A percentile compares a stretch with the other conserved stretches of the same genome.
Conservation (phyloP, 2,888 invertebrate species). For the Polyploca ridens region DNA sequence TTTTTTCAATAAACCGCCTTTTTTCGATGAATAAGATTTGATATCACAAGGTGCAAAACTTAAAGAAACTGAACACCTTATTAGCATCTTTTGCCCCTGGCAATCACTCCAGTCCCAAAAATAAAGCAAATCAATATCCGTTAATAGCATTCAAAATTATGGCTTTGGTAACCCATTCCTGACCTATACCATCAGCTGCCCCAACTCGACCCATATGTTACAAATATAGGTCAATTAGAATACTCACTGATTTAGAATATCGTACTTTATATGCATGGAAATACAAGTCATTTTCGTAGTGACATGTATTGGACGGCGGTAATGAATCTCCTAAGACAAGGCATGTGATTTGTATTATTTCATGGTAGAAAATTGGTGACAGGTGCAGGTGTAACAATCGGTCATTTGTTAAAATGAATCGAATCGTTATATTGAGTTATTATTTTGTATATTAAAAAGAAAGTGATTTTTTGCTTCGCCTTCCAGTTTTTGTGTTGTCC, state of each 20-base stretch:
- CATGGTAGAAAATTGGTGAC: slow-evolving; percentile 62
- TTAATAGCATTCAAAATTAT: slow-evolving; percentile 74
- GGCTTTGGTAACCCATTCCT: slow-evolving; percentile 68
- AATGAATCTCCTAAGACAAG: slow-evolving; percentile 69
- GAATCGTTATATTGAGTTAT: slow-evolving; percentile 63
- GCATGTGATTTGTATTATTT: slow-evolving; percentile 66
- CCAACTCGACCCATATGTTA: slow-evolving; percentile 68
- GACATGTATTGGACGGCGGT: slow-evolving; percentile 50
- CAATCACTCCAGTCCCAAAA: slow-evolving; percentile 58
- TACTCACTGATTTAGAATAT: slow-evolving; percentile 29
- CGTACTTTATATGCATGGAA: slow-evolving; percentile 23
- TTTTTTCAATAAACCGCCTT: slow-evolving; percentile 64
- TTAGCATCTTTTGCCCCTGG: slow-evolving; percentile 64
- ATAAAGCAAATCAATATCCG: slow-evolving; percentile 72
- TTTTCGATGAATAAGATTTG: slow-evolving; percentile 58
- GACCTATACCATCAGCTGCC: slow-evolving; percentile 75
- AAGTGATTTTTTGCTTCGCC: slow-evolving; percentile 40
- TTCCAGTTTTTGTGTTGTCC: slow-evolving; percentile 7
- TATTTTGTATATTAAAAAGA: slow-evolving; percentile 48
- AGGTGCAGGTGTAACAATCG: slow-evolving; percentile 58
- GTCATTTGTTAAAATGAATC: slow-evolving; percentile 57
- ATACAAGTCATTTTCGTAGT: slow-evolving; percentile 35
- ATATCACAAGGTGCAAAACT: slow-evolving; percentile 79
- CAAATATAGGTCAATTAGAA: slow-evolving; percentile 75
- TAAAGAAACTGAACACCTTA: slow-evolving; percentile 67